Percentiles rank a stretch among this genome's conserved stretches.
Conservation (phyloP, 1,140 invertebrate genomes). For the Phocides pigmalion region DNA sequence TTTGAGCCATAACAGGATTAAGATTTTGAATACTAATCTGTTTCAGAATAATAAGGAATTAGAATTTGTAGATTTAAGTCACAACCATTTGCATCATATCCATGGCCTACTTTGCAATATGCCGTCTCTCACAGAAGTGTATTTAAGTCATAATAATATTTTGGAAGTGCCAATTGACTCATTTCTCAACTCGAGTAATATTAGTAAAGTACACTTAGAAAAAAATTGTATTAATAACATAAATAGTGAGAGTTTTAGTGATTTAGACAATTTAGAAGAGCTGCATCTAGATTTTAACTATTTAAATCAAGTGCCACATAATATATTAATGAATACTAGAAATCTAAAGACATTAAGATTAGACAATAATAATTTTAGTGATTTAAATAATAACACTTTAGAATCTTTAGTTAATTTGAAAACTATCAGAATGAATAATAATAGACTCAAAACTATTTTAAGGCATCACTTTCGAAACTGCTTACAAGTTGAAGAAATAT, state of each 20-base stretch:
- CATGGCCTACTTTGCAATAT: slow-evolving; percentile 91
- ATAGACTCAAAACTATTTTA: slow-evolving; percentile 64
- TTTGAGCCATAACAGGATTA: slow-evolving; percentile 94
- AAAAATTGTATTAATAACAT: slow-evolving; percentile 76
- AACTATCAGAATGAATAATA: slow-evolving; percentile 69
- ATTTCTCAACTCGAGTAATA: slow-evolving; percentile 90
- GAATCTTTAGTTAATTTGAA: slow-evolving; percentile 56
- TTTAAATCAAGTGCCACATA: slow-evolving; percentile 80
- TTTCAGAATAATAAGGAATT: slow-evolving; percentile 91
- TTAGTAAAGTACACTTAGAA: slow-evolving; percentile 73
- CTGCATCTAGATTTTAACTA: slow-evolving; percentile 77
- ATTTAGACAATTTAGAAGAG: slow-evolving; percentile 70
- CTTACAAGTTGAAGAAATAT: slow-evolving; percentile 63
- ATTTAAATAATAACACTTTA: slow-evolving; percentile 70
- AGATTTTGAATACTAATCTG: slow-evolving; percentile 89
- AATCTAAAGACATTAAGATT: slow-evolving; percentile 72
- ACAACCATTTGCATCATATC: slow-evolving; percentile 95
- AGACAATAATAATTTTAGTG: slow-evolving; percentile 79
- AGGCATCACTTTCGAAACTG: slow-evolving; percentile 64
- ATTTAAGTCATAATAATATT: slow-evolving; percentile 95
- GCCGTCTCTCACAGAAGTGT: slow-evolving; percentile 90
- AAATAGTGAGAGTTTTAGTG: slow-evolving; percentile 80
- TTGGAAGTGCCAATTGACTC: slow-evolving; percentile 92
- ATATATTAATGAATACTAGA: slow-evolving; percentile 73
- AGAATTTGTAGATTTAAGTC: slow-evolving; percentile 92